These are phyloP conservation scores for Stegophylla sp. DNA, from an alignment of 2,888 invertebrate genomes.

Conservation along the genomic window DNA sequence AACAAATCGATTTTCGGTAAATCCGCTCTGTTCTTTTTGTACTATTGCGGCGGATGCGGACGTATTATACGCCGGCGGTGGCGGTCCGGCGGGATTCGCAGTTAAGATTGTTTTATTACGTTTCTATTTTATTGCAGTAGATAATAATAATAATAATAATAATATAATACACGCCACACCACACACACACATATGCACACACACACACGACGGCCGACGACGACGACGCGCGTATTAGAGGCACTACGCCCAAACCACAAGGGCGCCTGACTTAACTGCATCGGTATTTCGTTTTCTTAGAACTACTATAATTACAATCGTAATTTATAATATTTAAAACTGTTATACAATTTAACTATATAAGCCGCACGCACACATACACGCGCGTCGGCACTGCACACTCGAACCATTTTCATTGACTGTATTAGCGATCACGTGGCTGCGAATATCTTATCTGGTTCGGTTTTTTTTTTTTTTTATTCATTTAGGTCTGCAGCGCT, in stretches of 20 bases:
- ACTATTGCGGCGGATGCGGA: not conserved
- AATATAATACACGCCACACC: not conserved
- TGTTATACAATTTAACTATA: not conserved
- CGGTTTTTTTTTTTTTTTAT: not conserved
- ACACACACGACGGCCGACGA: too few species aligned
- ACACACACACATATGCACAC: too few species aligned
- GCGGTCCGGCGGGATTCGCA: not conserved
- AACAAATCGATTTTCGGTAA: slow-evolving; percentile 37
- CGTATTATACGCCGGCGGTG: not conserved
- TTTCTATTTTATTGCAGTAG: slow-evolving; percentile 13
- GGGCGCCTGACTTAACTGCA: not conserved
- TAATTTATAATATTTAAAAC: too few species aligned
- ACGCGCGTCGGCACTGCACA: not conserved
- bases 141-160: not conserved
- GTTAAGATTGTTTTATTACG: slow-evolving; percentile 11
- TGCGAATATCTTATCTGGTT: too few species aligned
- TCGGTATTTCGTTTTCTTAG: slow-evolving; percentile 6
- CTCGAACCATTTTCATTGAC: slow-evolving; percentile 12
- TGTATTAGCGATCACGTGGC: not conserved
- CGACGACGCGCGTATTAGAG: too few species aligned
- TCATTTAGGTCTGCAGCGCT: not conserved
- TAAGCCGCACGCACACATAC: too few species aligned
- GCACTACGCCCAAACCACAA: not conserved
- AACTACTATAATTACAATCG: too few species aligned
- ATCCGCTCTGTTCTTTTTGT: not conserved